Evolutionary conservation across 2,888 invertebrate genomes (phyloP).

Genomic region (Pyrrhosoma nymphula): DNA sequence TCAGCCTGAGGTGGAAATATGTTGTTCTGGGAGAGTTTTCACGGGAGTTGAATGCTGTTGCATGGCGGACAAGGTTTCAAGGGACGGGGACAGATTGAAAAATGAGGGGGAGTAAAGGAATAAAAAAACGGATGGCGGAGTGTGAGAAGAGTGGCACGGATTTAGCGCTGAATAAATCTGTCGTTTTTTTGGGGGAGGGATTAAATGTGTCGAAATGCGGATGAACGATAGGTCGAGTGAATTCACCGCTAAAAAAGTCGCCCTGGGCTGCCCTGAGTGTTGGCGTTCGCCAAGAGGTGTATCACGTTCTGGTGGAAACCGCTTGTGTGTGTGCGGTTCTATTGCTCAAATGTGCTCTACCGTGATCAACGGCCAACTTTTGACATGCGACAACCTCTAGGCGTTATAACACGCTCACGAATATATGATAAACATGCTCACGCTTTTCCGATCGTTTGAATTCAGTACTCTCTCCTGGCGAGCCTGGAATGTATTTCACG

Average conservation of each 20-base stretch:
- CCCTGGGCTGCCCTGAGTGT: neutral
- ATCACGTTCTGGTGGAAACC: neutral
- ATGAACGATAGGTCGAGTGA: neutral
- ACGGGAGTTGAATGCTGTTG: neutral
- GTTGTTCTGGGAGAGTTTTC: neutral
- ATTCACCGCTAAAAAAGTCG: neutral
- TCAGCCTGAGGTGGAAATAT: neutral
- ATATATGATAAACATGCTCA: constrained; percentile 25
- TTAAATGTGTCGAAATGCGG: neutral
- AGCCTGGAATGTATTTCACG: neutral
- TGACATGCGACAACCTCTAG: constrained; percentile 26
- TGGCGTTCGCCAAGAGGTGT: neutral
- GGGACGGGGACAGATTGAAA: constrained; percentile 24
- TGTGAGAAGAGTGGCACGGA: neutral
- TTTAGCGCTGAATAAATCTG: neutral
- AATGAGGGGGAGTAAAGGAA: neutral
- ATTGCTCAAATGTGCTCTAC: neutral
- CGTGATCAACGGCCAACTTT: constrained; percentile 22
- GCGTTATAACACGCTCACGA: neutral
- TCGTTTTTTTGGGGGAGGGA: neutral
- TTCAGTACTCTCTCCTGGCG: neutral
- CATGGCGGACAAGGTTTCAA: neutral
- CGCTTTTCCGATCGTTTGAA: neutral
- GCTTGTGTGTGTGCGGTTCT: neutral
- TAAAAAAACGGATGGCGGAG: neutral